Percentiles rank a stretch among this genome's conserved stretches.
Evolutionary conservation across 2,888 invertebrate species (phyloP).

Genomic region (Erebia ligea): DNA sequence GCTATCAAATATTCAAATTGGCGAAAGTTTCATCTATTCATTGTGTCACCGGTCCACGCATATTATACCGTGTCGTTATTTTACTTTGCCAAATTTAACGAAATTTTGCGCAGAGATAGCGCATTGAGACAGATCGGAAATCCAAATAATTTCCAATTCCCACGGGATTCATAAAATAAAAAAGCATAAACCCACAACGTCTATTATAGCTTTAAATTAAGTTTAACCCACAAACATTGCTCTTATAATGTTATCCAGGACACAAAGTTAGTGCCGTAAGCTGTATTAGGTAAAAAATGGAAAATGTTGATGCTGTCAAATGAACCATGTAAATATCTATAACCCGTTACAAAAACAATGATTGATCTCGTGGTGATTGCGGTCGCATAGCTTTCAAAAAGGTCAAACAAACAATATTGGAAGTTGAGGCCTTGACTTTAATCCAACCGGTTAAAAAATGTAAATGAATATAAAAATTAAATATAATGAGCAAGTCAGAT

Average conservation of each 20-base stretch:
- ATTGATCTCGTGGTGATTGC: not conserved
- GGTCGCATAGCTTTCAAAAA: not conserved
- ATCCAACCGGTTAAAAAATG: slow-evolving; percentile 8
- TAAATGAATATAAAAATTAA: slow-evolving; percentile 6
- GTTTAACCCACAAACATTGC: no score
- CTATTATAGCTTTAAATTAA: no score
- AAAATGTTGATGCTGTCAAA: not conserved
- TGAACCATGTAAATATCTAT: not conserved
- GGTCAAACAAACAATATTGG: slow-evolving; percentile 6
- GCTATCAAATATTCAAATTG: slow-evolving; percentile 50
- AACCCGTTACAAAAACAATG: not conserved
- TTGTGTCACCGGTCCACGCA: slow-evolving; percentile 38
- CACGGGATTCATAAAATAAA: no score
- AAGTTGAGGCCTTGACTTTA: slow-evolving; percentile 6
- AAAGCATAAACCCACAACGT: no score
- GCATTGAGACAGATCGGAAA: no score
- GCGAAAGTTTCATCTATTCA: slow-evolving; percentile 46
- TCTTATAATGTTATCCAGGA: no score
- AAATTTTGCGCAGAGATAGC: no score
- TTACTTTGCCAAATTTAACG: not conserved
- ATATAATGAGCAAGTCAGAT: not conserved
- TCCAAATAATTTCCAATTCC: no score
- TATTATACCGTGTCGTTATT: slow-evolving; percentile 12
- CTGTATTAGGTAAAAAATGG: not conserved
- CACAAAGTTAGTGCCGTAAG: not conserved